Conservation (phyloP, 2,888 invertebrate species). For the Pemphredon lugubris region DNA sequence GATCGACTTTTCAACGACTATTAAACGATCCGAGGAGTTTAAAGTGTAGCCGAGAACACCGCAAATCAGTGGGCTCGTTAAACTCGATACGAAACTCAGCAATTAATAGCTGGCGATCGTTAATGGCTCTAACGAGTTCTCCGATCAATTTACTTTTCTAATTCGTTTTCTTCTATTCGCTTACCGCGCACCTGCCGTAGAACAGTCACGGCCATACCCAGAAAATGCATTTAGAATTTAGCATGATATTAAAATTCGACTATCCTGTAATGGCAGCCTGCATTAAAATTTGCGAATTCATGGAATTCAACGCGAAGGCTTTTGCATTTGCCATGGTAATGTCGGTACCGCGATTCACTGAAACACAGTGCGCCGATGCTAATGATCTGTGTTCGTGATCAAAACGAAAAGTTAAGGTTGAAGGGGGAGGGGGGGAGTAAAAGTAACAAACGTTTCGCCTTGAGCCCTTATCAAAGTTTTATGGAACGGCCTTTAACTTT, state of each 20-base stretch:
- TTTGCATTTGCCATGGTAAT: neutral
- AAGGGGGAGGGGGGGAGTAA: too few species aligned
- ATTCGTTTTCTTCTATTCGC: too few species aligned
- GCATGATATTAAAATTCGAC: too few species aligned
- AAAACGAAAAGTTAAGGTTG: conserved; percentile 37
- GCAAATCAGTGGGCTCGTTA: neutral
- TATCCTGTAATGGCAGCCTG: too few species aligned
- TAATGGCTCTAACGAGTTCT: conserved; percentile 1
- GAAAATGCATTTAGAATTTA: too few species aligned
- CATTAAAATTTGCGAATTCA: too few species aligned
- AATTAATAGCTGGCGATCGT: neutral
- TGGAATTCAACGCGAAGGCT: neutral
- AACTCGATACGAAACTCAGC: neutral
- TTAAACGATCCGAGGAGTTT: too few species aligned
- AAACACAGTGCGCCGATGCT: neutral
- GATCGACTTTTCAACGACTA: too few species aligned
- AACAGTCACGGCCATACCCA: too few species aligned
- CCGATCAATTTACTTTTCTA: neutral
- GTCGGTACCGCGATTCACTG: too few species aligned
- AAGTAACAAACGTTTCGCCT: conserved; percentile 12
- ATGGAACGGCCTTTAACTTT: conserved; percentile 29
- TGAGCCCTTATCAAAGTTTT: conserved; percentile 26
- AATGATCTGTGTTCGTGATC: conserved; percentile 21
- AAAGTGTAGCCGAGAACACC: neutral
- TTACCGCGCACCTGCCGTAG: too few species aligned